These are phyloP conservation scores for Pemphredon lugubris DNA, from an alignment of 2,888 invertebrate genomes.

Conservation along the genomic window DNA sequence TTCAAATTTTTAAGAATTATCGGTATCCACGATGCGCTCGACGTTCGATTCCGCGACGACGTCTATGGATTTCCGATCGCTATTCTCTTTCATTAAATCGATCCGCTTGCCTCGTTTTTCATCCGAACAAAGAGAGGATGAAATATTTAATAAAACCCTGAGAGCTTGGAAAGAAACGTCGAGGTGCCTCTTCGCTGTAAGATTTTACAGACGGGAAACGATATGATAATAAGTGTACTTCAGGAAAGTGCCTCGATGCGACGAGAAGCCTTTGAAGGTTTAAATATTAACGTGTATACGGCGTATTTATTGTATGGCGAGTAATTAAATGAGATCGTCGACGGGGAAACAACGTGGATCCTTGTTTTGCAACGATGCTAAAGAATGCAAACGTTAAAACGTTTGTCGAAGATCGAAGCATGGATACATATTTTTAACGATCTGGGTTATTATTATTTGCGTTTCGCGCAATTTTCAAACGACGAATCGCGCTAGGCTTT, in stretches of 20 bases:
- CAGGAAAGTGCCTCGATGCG: not conserved
- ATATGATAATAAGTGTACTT: slow-evolving; percentile 12
- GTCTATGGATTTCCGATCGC: slow-evolving; percentile 38
- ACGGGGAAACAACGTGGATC: too few relatives aligned
- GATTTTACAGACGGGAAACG: not conserved
- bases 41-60: too few relatives aligned
- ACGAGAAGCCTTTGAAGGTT: slow-evolving; percentile 5
- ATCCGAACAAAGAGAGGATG: slow-evolving; percentile 23
- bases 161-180: slow-evolving; percentile 3
- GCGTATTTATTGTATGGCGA: not conserved
- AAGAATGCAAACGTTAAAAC: too few relatives aligned
- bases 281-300: slow-evolving; percentile 6
- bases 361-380: too few relatives aligned
- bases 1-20: too few relatives aligned
- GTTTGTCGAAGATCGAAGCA: too few relatives aligned
- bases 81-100: slow-evolving; percentile 46
- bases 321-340: too few relatives aligned
- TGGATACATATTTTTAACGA: too few relatives aligned
- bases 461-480: not conserved
- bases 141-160: slow-evolving; percentile 33
- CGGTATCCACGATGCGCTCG: too few relatives aligned
- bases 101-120: slow-evolving; percentile 35
- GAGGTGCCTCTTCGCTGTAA: not conserved
- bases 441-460: too few relatives aligned
- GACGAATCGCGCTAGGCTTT: too few relatives aligned